These are phyloP conservation scores for Manis javanica DNA, from an alignment of 2,797 vertebrate genomes.

Conservation along the genomic window DNA sequence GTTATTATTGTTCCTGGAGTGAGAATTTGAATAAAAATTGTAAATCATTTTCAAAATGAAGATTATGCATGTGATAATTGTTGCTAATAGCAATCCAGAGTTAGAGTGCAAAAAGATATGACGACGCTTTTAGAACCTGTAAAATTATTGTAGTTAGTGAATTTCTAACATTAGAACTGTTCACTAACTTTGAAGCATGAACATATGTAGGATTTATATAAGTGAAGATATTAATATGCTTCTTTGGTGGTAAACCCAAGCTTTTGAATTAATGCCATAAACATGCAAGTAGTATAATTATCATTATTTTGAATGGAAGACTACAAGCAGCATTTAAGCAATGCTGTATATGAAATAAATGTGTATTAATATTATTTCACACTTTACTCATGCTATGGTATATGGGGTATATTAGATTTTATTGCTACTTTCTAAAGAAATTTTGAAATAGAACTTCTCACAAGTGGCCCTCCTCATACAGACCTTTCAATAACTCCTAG, in stretches of 20 bases:
- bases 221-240: not conserved
- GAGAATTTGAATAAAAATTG: constrained; percentile 30
- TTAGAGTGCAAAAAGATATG: not conserved
- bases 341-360: constrained; percentile 25
- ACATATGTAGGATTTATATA: not conserved
- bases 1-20: not conserved
- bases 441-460: constrained; percentile 32
- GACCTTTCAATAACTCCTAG: not conserved
- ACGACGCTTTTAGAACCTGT: not conserved
- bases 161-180: not conserved
- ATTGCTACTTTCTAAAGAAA: not conserved
- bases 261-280: not conserved
- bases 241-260: constrained; percentile 8
- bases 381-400: not conserved
- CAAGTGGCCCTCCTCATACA: not conserved
- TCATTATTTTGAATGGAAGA: constrained; percentile 18
- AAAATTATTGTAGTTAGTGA: not conserved
- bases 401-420: not conserved
- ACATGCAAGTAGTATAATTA: not conserved
- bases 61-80: not conserved
- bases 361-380: not conserved
- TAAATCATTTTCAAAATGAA: constrained; percentile 48
- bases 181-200: not conserved
- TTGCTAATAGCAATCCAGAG: not conserved
- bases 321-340: constrained; percentile 17